Base-by-base conservation (phyloP, 2,888 invertebrate species). In the Byasa hedistus region DNA sequence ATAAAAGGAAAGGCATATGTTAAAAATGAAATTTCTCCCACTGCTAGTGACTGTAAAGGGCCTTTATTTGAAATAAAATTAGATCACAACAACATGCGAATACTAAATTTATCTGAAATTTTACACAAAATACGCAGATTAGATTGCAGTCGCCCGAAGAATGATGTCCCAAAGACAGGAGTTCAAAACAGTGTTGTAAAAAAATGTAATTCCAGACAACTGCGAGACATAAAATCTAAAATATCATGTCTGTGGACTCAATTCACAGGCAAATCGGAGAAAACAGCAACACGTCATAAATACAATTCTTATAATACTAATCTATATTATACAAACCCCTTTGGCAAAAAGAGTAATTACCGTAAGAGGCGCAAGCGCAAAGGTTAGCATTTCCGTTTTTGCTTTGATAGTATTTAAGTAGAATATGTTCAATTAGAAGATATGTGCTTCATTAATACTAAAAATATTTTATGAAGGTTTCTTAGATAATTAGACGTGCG, bases 61-160 rank as follows among this genome's bases (percentile, higher is more conserved):
- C 72, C 74, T 1, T 65, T 73, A 51, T 68, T 77, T 65, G 69
- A 75, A 68, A 69, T 84, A 23, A 72, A 76, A 55, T 69, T 84
- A 51, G 79, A 83, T 68, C 65, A 72, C 32, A 72, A 76, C 39
- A 72, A 72, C 48, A 80, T 83, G 79, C 74, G 76, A 65, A 72
- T 83, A 55, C 67, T 81, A 22, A 85, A 85, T 72, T 65, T 76
- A 8, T 66, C 75, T 22, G 79, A 83, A 75, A 73, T 82, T 27
- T 58, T 69, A 69, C 65, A 74, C 24, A 75, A 77, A 70, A 70
- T 75, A 32, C 52, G 62, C 65, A 69, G 64, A n/a, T 52, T 64
- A 21, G 51, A 57, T 36, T 48, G 19, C 4, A 52, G 24, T 17
- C 24, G 19, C 32, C 10, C 24, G 1, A 56, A 23, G 15, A 63